Percentiles rank a stretch among this genome's conserved stretches.
Conservation (phyloP, 1,140 invertebrate genomes). For the Hormaphis cornu region DNA sequence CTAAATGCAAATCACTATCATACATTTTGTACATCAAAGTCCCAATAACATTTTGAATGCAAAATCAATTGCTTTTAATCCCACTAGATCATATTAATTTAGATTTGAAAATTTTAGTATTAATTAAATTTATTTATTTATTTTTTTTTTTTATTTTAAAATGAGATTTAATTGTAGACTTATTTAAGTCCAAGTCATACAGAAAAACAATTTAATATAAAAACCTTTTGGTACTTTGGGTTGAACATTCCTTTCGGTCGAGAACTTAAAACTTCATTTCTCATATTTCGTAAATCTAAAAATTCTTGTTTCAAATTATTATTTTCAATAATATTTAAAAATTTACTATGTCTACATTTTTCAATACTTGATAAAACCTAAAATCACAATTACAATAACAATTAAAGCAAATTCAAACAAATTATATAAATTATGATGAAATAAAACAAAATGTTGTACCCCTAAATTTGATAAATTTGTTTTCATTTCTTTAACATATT, state of each 20-base stretch:
- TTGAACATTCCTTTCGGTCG: conserved; percentile 22
- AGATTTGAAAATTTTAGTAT: too few relatives aligned
- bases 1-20: too few relatives aligned
- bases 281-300: background rate
- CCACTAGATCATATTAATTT: too few relatives aligned
- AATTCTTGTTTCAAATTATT: conserved; percentile 14
- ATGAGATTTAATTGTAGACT: too few relatives aligned
- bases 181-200: too few relatives aligned
- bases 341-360: background rate
- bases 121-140: too few relatives aligned
- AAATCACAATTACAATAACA: too few relatives aligned
- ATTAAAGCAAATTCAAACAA: background rate
- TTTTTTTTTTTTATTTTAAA: too few relatives aligned
- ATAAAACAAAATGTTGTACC: background rate
- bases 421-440: background rate
- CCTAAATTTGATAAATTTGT: background rate
- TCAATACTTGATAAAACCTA: conserved; percentile 16
- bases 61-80: too few relatives aligned
- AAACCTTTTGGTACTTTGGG: conserved; percentile 18
- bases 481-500: background rate
- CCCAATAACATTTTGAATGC: too few relatives aligned
- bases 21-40: too few relatives aligned
- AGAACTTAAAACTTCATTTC: conserved; percentile 15
- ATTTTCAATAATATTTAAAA: conserved; percentile 1
- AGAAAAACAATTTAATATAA: background rate